Conservation (phyloP, 2,797 vertebrate species). For the Propithecus deckenii region DNA sequence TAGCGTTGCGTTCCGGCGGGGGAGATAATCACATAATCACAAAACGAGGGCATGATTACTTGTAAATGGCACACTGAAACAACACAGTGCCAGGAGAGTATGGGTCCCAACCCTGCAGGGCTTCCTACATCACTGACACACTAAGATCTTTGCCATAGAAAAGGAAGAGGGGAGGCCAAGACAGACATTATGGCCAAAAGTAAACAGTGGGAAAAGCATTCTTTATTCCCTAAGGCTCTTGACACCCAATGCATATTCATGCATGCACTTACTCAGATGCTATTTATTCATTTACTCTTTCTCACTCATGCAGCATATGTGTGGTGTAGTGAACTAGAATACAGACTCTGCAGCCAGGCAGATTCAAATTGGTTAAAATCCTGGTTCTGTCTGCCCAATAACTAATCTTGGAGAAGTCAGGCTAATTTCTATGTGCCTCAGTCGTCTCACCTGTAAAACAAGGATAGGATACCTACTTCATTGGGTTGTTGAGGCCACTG, state of each 20-base stretch:
- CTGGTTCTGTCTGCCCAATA: neutral
- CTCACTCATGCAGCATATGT: neutral
- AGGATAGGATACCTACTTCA: neutral
- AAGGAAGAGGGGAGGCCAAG: neutral
- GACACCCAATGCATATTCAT: too few relatives aligned
- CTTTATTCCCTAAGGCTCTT: neutral
- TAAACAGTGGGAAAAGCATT: neutral
- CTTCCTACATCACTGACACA: neutral
- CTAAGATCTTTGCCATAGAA: neutral
- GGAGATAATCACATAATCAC: neutral
- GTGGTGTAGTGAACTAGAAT: neutral
- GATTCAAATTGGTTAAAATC: neutral
- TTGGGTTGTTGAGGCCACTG: neutral
- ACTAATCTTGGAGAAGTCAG: neutral
- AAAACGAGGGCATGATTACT: neutral
- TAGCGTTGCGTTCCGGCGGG: rapidly evolving
- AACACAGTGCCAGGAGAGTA: rapidly evolving
- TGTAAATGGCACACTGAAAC: rapidly evolving
- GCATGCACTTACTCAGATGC: rapidly evolving
- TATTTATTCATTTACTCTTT: too few relatives aligned
- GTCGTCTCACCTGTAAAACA: neutral
- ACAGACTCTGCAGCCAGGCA: neutral
- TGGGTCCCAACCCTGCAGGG: neutral
- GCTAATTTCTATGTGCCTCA: neutral
- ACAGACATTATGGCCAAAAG: neutral